Base-by-base conservation (phyloP, 1,140 invertebrate genomes). In the Conus ventricosus region DNA sequence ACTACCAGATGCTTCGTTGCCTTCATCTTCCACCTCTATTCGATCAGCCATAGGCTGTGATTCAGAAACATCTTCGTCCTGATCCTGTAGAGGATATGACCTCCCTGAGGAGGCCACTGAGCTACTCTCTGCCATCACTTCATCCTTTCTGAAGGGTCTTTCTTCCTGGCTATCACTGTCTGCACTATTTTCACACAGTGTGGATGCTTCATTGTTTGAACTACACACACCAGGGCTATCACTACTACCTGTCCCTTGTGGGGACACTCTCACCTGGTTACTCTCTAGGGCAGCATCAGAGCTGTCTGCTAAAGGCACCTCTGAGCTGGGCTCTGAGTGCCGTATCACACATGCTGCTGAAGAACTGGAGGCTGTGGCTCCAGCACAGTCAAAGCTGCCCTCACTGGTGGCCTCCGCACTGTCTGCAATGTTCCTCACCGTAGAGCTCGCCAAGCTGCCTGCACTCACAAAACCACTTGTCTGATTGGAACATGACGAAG, bases 1-100 rank as follows among this genome's bases (percentile, higher is more conserved):
- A 39, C 75, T 87, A 71, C 85, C 75, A 15, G 85, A 78, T 13
- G 85, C 85, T 87, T 87, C 85, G 27, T 87, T 87, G 23, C 71
- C 85, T 53, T 75, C 75, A 20, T 78, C 75, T 39, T 87, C 85
- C 27, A 75, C 71, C 11, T 87, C 85, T 20, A 87, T 25, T 51
- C 20, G 25, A 11, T 85, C 84, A 17, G 51, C 71, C 75, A 25
- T 7, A 54, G 54, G 85, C 39, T 55, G 54, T 11, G 85, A 78
- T 80, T 87, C 85, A 54, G 63, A 75, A 6, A 87, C 71, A 27
- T 85, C 84, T 85, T n/a, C 63, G 6, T 85, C 84, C 57, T 81
- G 80, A 81, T 81, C 80, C 17, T 81, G 80, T 4, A 54, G 80
- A 81, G 51, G 15, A 54, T 51, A 23, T 15, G 51, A 23, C 80